Evolutionary conservation across 2,797 vertebrate genomes (phyloP).

Genomic region (Pempheris klunzingeri): DNA sequence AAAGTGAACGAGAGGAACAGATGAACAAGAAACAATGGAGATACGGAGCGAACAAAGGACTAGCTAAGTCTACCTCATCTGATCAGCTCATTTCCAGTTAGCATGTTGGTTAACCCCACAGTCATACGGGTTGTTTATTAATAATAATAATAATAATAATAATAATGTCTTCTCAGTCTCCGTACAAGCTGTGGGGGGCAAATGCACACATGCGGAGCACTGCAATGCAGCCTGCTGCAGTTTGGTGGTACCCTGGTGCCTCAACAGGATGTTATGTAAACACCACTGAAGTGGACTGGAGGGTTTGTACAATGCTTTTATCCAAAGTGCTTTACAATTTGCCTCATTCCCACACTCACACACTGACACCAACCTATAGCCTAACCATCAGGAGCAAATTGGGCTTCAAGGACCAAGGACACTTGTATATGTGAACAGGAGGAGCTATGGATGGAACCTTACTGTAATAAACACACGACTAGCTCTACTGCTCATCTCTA

Average conservation of each 20-base stretch:
- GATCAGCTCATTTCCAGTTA: slow-evolving; percentile 37
- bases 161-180: slow-evolving; percentile 19
- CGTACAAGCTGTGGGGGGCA: background rate
- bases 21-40: slow-evolving; percentile 9
- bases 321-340: background rate
- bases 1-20: slow-evolving; percentile 16
- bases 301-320: background rate
- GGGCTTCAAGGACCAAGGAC: background rate
- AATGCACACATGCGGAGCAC: background rate
- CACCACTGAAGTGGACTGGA: too few species aligned
- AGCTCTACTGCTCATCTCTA: background rate
- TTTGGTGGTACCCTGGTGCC: background rate
- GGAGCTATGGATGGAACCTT: background rate
- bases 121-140: background rate
- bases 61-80: slow-evolving; percentile 11
- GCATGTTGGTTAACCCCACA: slow-evolving; percentile 35
- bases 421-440: background rate
- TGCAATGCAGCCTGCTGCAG: slow-evolving; percentile 30
- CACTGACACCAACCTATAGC: background rate
- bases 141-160: too few species aligned
- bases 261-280: slow-evolving; percentile 18
- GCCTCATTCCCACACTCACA: background rate
- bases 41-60: background rate
- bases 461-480: background rate
- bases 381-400: background rate